phyloP scores from a whole-genome alignment of 1,140 invertebrate species.

The Ylistrum balloti region DNA sequence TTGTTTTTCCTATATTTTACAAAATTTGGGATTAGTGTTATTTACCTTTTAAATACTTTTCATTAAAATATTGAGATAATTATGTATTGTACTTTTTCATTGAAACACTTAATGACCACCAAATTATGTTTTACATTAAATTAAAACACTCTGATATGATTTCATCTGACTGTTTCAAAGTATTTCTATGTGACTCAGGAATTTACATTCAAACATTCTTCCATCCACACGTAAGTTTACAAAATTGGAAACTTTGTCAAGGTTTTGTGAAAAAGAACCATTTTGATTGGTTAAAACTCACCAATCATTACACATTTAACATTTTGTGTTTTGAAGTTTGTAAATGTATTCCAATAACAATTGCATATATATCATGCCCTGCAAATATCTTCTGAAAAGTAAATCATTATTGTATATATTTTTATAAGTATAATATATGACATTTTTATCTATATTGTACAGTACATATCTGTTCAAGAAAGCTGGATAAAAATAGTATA shows the following conservation, averaged over 20 bases:
- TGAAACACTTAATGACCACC: too few relatives aligned
- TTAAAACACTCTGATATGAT: too few relatives aligned
- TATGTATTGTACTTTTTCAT: too few relatives aligned
- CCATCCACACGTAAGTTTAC: background rate
- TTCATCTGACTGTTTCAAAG: too few relatives aligned
- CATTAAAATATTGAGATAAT: too few relatives aligned
- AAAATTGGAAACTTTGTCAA: background rate
- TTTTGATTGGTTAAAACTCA: conserved; percentile 17
- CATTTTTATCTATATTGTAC: background rate
- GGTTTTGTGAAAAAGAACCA: background rate
- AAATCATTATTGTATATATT: background rate
- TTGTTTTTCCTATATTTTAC: too few relatives aligned
- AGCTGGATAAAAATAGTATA: background rate
- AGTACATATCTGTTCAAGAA: background rate
- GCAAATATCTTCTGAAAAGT: background rate
- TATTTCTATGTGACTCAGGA: too few relatives aligned
- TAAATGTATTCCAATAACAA: background rate
- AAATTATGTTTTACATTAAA: too few relatives aligned
- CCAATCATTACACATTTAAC: background rate
- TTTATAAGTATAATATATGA: background rate
- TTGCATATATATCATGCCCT: too few relatives aligned
- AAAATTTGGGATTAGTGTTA: too few relatives aligned
- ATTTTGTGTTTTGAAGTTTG: conserved; percentile 6
- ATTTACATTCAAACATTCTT: too few relatives aligned
- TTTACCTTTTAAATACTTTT: too few relatives aligned